Evolutionary conservation across 1,140 invertebrate species (phyloP), one percentile per base, ranked within the genome.

Genomic region (Prorops nasuta): DNA sequence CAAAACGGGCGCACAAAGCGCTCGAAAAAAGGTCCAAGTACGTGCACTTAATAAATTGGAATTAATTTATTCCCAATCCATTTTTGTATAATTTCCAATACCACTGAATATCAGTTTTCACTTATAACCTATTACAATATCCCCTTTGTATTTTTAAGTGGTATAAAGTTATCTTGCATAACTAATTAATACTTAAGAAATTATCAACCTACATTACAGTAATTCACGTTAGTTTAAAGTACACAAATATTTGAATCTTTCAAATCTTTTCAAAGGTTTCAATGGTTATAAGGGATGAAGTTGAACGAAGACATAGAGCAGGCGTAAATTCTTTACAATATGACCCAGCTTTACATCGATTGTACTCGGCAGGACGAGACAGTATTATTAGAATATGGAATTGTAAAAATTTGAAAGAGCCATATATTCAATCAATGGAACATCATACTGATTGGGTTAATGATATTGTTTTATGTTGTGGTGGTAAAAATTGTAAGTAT

Each of bases 361-460:
- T 99, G 15, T 99, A 97, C 79, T 96, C 96, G 1, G 97, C 96
- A 49, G 96, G 96, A n/a, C 81, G 96, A 53, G 98, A 99, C 80
- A 94, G 94, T 35, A 97, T 98, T 56, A 98, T 99, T 64, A 83
- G 98, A 44, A 96, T 98, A 71, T 98, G 96, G 94, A 94, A 97
- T 67, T 85, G 85, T 16, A 81, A 79, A 58, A 79, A 74, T 56
- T 76, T 80, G 42, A 83, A 89, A 64, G 91, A 96, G 61, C 86
- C 88, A 36, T 98, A 96, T 72, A 84, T 95, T 32, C 92, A 96
- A 64, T 96, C 95, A 1, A 91, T 94, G 90, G 91, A 94, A 69
- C 96, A 99, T 79, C 97, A 99, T 69, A 98, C 96, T 14, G 97
- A 99, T 77, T 99, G 97, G 97, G 95, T 99, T 10, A 99, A 99